Evolutionary conservation across 2,113 vertebrate genomes (phyloP), one percentile per base, ranked within the genome.

Genomic region (Nettapus auritus): DNA sequence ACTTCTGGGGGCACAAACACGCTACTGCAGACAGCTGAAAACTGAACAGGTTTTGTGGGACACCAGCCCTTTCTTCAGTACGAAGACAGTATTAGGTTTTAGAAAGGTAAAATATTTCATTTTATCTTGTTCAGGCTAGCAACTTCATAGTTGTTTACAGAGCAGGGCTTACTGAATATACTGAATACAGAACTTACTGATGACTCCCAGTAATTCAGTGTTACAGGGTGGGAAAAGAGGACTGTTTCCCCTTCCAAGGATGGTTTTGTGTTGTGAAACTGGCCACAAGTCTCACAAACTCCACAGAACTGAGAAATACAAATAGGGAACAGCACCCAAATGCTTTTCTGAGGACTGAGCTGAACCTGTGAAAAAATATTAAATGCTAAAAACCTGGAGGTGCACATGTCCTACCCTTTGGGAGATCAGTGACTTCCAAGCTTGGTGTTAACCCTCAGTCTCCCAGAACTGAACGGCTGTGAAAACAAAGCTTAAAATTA

Each of bases 361-460:
- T 59, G 46, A 82, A 71, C 17, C 22, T 56, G 4, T 46, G n/a
- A 63, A 76, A 90, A 84, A 22, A 6, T 36, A 34, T 6, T 4
- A 4, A 44, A 3, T 22, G n/a, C 25, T 55, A 33, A 64, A 88
- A 4, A 15, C 4, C 25, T 4, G 14, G 44, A 55, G 55, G 0
- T 38, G 31, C 28, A 70, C 60, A 9, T 28, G 16, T 20, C 52
- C 42, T n/a, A 15, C 33, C 6, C n/a, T 13, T 23, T 62, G 68
- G 80, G 59, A 88, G 71, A 53, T 50, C 68, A 57, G 11, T 6
- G 50, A 4, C 3, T 5, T 9, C 28, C 0, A 0, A 9, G 11
- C 14, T n/a, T 42, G 79, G 0, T 1, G 3, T 33, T 31, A 42
- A 0, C 46, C 14, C 70, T 46, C 6, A 9, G 23, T 9, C n/a